phyloP scores from a whole-genome alignment of 2,888 invertebrate species.

The Amblyteles armatorius region DNA sequence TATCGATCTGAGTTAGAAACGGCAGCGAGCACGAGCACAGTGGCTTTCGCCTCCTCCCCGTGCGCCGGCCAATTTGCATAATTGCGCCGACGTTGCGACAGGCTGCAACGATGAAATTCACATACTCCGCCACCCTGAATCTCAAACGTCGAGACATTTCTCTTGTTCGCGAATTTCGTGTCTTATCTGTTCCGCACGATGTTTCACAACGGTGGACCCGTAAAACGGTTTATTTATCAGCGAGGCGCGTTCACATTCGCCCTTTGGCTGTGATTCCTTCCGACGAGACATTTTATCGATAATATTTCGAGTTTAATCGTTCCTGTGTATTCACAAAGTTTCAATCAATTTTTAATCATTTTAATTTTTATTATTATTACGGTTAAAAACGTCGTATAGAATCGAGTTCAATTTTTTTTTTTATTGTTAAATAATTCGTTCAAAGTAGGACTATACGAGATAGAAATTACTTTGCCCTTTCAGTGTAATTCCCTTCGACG shows the following conservation, averaged over 20 bases:
- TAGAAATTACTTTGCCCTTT: neutral
- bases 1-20: conserved; percentile 69
- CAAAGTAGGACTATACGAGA: neutral
- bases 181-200: conserved; percentile 18
- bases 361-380: neutral
- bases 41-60: conserved; percentile 18
- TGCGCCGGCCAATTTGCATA: conserved; percentile 72
- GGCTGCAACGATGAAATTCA: conserved; percentile 49
- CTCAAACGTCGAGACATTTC: conserved; percentile 27
- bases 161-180: conserved; percentile 37
- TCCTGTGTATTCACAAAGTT: neutral
- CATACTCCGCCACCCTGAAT: conserved; percentile 11
- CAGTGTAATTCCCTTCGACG: neutral
- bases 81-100: conserved; percentile 69
- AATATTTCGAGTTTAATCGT: neutral
- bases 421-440: neutral
- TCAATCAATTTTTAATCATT: neutral
- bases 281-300: neutral
- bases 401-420: neutral
- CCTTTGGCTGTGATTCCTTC: neutral
- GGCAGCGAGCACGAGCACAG: conserved; percentile 57
- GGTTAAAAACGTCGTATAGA: neutral
- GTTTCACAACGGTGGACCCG: neutral
- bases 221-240: neutral
- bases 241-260: neutral